Conservation (phyloP, 2,797 vertebrate genomes). For the Notolepis coatsorum region DNA sequence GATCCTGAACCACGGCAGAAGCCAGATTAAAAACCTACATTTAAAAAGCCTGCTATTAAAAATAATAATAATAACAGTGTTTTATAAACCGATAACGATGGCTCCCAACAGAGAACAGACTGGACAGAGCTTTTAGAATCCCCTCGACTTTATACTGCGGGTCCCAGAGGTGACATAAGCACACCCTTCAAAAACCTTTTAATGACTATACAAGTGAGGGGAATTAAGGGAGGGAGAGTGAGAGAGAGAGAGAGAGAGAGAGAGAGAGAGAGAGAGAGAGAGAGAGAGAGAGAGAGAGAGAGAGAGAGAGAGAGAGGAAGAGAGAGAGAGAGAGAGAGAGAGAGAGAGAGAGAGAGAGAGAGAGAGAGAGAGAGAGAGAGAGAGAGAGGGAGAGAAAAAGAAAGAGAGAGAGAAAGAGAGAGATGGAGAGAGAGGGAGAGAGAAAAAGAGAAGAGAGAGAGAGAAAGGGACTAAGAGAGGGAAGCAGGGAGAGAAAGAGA, state of each 20-base stretch:
- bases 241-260: neutral
- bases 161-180: slow-evolving; percentile 63
- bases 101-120: slow-evolving; percentile 37
- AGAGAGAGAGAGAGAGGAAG: too few relatives aligned
- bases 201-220: slow-evolving; percentile 37
- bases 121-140: slow-evolving; percentile 37
- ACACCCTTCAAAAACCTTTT: slow-evolving; percentile 53
- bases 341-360: neutral
- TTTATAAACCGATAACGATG: slow-evolving; percentile 47
- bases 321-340: too few relatives aligned
- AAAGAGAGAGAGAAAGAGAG: neutral
- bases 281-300: too few relatives aligned
- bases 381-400: neutral
- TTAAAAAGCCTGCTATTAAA: too few relatives aligned
- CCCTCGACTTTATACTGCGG: slow-evolving; percentile 9
- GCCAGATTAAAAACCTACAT: too few relatives aligned
- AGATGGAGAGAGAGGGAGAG: neutral
- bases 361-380: neutral
- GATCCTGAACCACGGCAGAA: too few relatives aligned
- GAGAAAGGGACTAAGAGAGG: neutral
- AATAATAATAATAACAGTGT: too few relatives aligned
- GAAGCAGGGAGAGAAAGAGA: slow-evolving; percentile 2
- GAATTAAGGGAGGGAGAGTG: too few relatives aligned
- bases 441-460: too few relatives aligned
- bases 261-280: neutral